phyloP scores from a whole-genome alignment of 2,888 invertebrate genomes.

The Macrosoma leucophasiata region DNA sequence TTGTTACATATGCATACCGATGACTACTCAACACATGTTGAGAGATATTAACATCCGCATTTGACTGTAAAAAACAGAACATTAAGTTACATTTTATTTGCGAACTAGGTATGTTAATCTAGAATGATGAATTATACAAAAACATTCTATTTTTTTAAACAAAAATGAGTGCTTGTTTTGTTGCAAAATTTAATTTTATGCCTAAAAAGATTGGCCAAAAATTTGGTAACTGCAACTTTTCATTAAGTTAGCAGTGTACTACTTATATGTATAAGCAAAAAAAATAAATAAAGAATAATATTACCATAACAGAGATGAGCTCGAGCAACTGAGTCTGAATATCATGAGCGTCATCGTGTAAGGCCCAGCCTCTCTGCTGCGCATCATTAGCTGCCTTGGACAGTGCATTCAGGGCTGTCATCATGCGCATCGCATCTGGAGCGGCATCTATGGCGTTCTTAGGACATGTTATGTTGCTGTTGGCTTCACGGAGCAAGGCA shows the following conservation, averaged over 20 bases:
- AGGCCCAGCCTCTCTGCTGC: conserved; percentile 96
- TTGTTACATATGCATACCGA: conserved; percentile 88
- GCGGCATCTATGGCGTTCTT: conserved; percentile 85
- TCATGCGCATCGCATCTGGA: conserved; percentile 88
- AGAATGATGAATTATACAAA: too few species aligned
- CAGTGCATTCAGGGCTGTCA: conserved; percentile 88
- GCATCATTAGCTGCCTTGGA: conserved; percentile 95
- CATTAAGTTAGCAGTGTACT: too few species aligned
- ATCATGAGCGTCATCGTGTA: conserved; percentile 94
- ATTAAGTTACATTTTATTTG: too few species aligned
- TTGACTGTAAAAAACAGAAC: conserved; percentile 79
- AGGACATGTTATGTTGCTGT: conserved; percentile 65
- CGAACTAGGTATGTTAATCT: too few species aligned
- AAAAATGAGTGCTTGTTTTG: too few species aligned
- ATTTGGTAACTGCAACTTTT: too few species aligned
- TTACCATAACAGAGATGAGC: conserved; percentile 87
- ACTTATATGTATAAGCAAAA: too few species aligned
- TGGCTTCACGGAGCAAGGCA: conserved; percentile 62
- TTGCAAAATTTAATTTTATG: too few species aligned
- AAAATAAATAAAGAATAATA: too few species aligned
- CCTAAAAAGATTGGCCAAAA: too few species aligned
- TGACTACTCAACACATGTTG: conserved; percentile 89
- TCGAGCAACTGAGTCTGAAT: conserved; percentile 90
- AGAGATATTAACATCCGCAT: conserved; percentile 93
- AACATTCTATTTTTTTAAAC: too few species aligned